Evolutionary conservation across 2,797 vertebrate species (phyloP).

Genomic region (Pyrocephalus nanus): DNA sequence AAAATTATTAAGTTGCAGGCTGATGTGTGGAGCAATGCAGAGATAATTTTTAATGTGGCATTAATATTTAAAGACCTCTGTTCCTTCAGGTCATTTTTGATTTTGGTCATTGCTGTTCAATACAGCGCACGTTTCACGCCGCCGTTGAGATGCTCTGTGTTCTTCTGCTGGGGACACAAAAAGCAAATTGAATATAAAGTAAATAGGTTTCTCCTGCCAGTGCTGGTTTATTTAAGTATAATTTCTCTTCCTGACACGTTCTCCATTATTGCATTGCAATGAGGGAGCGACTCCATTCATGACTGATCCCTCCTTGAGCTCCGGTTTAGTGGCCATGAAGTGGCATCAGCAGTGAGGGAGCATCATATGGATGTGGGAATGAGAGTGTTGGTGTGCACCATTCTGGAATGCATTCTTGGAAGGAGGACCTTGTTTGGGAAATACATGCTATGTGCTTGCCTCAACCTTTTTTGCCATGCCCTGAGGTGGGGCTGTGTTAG

Average conservation of each 20-base stretch:
- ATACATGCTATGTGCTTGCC: rapidly evolving
- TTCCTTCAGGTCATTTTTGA: constrained; percentile 6
- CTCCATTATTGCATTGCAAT: background rate
- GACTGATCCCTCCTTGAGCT: background rate
- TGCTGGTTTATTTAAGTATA: constrained; percentile 15
- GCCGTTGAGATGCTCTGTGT: rapidly evolving
- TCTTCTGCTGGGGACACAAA: background rate
- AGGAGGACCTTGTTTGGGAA: background rate
- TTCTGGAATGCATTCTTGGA: background rate
- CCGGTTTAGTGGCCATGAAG: background rate
- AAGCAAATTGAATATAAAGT: constrained; percentile 35
- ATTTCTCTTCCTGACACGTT: background rate
- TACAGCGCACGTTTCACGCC: rapidly evolving
- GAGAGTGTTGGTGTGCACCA: rapidly evolving
- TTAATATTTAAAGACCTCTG: constrained; percentile 42
- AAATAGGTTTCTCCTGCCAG: constrained; percentile 38
- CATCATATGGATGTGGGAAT: background rate
- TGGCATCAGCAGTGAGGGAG: background rate
- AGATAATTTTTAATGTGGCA: background rate
- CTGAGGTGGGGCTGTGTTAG: background rate
- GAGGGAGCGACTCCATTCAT: background rate
- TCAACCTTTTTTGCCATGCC: background rate
- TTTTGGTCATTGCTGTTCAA: background rate
- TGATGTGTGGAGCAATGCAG: background rate
- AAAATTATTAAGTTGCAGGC: background rate